Conservation (phyloP, 2,888 invertebrate species). For the Odontothrips loti region DNA sequence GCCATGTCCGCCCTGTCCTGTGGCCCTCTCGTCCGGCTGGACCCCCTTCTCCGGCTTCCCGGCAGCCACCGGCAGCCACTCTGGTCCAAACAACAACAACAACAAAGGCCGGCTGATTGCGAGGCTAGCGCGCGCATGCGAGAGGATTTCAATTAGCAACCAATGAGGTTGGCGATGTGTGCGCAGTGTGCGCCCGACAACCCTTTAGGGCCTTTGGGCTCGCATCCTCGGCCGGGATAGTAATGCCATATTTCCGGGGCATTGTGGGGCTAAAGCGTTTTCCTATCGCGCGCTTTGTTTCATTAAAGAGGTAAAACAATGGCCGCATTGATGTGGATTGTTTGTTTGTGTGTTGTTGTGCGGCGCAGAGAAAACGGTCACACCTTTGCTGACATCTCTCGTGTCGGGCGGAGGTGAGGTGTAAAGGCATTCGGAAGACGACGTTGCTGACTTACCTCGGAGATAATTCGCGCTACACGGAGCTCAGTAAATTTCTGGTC, state of each 20-base stretch:
- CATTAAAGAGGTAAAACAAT: not conserved
- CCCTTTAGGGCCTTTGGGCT: not conserved
- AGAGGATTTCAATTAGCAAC: constrained; percentile 8
- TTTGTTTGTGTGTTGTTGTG: not conserved
- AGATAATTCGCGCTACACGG: no score
- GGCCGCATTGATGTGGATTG: not conserved
- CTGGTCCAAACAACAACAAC: not conserved
- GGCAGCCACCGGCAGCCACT: not conserved
- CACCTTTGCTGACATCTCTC: no score
- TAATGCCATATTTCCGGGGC: constrained; percentile 3
- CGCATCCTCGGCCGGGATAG: not conserved
- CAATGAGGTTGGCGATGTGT: not conserved
- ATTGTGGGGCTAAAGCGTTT: constrained; percentile 4
- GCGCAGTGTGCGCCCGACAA: not conserved
- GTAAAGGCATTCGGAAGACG: no score
- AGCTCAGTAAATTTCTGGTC: no score
- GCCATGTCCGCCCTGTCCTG: not conserved
- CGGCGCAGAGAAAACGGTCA: no score
- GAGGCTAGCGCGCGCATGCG: not conserved
- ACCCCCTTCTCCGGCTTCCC: not conserved
- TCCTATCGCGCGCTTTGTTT: not conserved
- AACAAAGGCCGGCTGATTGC: not conserved
- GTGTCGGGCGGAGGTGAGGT: no score
- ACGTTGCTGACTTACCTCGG: no score
- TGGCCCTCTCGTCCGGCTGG: not conserved